Percentiles rank a stretch among this genome's conserved stretches.
phyloP scores from a whole-genome alignment of 2,888 invertebrate species.

The Xanthorhoe designata region DNA sequence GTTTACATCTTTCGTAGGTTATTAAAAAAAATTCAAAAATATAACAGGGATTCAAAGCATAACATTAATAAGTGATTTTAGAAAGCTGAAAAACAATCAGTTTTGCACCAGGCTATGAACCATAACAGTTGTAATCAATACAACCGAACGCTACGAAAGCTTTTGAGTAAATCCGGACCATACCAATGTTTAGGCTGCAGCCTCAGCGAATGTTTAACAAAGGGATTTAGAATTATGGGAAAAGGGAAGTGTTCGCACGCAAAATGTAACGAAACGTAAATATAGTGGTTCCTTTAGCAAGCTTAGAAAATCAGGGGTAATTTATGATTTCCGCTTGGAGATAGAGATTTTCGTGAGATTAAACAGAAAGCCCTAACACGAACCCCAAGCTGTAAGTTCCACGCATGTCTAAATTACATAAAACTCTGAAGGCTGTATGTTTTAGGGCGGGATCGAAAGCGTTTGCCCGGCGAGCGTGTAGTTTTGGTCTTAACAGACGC shows the following conservation, averaged over 20 bases:
- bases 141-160: neutral
- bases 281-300: neutral
- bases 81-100: too few species aligned
- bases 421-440: neutral
- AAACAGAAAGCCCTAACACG: neutral
- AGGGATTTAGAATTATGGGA: neutral
- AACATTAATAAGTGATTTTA: too few species aligned
- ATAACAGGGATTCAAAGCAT: too few species aligned
- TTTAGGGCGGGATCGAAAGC: neutral
- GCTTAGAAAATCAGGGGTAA: neutral
- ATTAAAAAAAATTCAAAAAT: too few species aligned
- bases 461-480: too few species aligned
- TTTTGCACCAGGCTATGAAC: too few species aligned
- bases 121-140: too few species aligned
- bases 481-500: too few species aligned
- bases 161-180: constrained; percentile 8
- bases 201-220: constrained; percentile 5
- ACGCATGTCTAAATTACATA: neutral
- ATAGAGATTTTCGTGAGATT: neutral
- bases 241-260: neutral
- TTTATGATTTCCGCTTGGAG: neutral
- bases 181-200: constrained; percentile 8
- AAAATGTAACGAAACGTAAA: neutral
- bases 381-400: neutral
- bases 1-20: too few species aligned